These are phyloP conservation scores for Aurelia aurita DNA, from an alignment of 30 jellyfish, hydroid and myxozoan genomes.

Conservation along the genomic window DNA sequence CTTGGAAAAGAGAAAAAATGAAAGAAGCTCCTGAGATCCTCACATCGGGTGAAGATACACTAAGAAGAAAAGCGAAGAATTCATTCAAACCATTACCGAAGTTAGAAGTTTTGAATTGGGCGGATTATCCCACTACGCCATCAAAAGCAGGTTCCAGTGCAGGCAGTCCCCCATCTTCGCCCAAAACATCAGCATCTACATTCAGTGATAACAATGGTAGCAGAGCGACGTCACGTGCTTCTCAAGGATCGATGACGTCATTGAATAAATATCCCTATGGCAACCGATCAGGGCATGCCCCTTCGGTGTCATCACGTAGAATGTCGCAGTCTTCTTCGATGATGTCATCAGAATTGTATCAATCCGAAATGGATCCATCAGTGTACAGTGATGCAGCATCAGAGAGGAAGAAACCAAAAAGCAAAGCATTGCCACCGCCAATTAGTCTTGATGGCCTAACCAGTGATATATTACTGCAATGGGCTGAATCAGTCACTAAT, in stretches of 20 bases:
- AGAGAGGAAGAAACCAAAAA: slow-evolving; percentile 80
- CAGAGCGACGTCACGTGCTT: slow-evolving; percentile 96
- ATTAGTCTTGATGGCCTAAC: slow-evolving; percentile 95
- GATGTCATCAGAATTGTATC: slow-evolving; percentile 99
- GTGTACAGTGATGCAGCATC: slow-evolving; percentile 94
- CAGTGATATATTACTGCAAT: slow-evolving; percentile 94
- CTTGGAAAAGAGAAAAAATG: slow-evolving; percentile 94
- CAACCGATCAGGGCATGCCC: slow-evolving; percentile 85
- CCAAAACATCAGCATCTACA: slow-evolving; percentile 89
- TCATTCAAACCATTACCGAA: slow-evolving; percentile 97
- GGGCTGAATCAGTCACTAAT: slow-evolving; percentile 99
- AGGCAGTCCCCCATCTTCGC: slow-evolving; percentile 98
- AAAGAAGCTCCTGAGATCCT: slow-evolving; percentile 74
- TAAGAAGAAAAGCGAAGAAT: slow-evolving; percentile 86
- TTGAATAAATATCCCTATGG: slow-evolving; percentile 87
- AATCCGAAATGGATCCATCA: slow-evolving; percentile 99
- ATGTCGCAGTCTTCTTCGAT: slow-evolving; percentile 97
- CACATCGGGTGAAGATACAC: slow-evolving; percentile 92
- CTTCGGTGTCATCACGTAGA: slow-evolving; percentile 91
- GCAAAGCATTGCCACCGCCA: slow-evolving; percentile 95
- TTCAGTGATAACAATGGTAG: slow-evolving; percentile 91
- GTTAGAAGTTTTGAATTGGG: slow-evolving; percentile 95
- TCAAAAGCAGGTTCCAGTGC: slow-evolving; percentile 80
- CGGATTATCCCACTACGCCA: slow-evolving; percentile 94
- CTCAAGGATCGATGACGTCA: slow-evolving; percentile 96